Conservation (phyloP, 2,113 vertebrate species). For the Pluvianellus socialis region DNA sequence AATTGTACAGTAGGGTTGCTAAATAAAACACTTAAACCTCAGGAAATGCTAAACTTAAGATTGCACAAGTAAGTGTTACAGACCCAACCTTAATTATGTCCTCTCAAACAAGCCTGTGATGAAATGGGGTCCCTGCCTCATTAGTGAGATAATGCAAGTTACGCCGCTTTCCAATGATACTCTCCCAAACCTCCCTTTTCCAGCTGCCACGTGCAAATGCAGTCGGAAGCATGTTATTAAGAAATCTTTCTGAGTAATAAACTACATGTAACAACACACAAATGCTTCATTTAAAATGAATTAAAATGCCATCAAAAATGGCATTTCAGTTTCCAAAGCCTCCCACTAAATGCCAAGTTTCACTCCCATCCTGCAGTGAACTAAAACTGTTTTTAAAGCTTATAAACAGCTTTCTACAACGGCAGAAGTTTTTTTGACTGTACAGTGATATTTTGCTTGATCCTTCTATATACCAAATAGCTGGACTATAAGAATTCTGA, state of each 20-base stretch:
- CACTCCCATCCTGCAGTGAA: not conserved
- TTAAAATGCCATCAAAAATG: not conserved
- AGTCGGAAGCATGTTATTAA: not conserved
- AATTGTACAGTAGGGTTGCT: not conserved
- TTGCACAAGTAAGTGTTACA: not conserved
- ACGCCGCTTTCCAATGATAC: not conserved
- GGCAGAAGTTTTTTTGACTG: not conserved
- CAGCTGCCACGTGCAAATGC: not conserved
- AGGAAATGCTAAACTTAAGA: conserved; percentile 22
- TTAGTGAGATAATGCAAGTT: not conserved
- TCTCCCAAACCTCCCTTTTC: not conserved
- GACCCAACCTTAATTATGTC: not conserved
- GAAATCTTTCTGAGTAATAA: not conserved
- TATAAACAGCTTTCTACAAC: not conserved
- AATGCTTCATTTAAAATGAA: conserved; percentile 25
- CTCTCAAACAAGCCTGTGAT: not conserved
- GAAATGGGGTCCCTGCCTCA: not conserved
- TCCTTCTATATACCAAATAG: not conserved
- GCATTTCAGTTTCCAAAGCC: not conserved
- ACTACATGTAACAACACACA: not conserved
- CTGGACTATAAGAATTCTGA: not conserved
- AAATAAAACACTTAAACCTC: conserved; percentile 39
- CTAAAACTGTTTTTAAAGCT: not conserved
- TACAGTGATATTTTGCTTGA: not conserved
- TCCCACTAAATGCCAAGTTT: not conserved